phyloP scores from a whole-genome alignment of 2,888 invertebrate species.

The Incurvaria masculella region DNA sequence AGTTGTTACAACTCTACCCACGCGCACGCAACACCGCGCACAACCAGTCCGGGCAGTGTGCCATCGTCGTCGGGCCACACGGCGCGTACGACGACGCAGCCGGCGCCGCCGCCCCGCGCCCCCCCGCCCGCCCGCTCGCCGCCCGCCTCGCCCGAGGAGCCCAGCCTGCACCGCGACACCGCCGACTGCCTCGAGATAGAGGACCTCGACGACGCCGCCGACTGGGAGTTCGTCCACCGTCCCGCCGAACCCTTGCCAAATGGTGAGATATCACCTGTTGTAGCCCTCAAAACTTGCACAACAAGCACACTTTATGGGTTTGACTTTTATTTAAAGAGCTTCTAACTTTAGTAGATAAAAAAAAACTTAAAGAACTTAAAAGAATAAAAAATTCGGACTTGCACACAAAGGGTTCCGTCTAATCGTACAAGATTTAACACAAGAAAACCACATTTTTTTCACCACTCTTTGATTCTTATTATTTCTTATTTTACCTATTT shows the following conservation, averaged over 20 bases:
- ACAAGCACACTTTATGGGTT: no score
- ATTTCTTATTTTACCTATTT: no score
- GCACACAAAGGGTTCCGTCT: no score
- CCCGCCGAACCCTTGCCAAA: conserved; percentile 39
- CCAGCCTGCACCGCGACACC: conserved; percentile 26
- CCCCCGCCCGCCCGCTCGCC: conserved; percentile 15
- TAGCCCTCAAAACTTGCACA: no score
- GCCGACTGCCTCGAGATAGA: conserved; percentile 53
- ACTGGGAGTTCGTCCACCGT: conserved; percentile 46
- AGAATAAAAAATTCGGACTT: no score
- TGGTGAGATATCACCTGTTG: no score
- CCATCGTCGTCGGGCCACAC: neutral
- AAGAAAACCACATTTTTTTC: no score
- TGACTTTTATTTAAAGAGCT: no score
- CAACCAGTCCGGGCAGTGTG: neutral
- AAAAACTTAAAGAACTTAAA: no score
- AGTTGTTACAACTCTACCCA: conserved; percentile 4
- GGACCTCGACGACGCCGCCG: conserved; percentile 42
- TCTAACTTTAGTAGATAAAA: no score
- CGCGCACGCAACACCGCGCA: neutral
- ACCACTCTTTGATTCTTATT: no score
- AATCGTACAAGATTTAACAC: no score
- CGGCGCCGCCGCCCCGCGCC: conserved; percentile 15
- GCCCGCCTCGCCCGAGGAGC: neutral
- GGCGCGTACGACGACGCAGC: neutral